Percentiles rank a stretch among this genome's conserved stretches.
Conservation (phyloP, 2,888 invertebrate genomes). For the Tineola bisselliella region DNA sequence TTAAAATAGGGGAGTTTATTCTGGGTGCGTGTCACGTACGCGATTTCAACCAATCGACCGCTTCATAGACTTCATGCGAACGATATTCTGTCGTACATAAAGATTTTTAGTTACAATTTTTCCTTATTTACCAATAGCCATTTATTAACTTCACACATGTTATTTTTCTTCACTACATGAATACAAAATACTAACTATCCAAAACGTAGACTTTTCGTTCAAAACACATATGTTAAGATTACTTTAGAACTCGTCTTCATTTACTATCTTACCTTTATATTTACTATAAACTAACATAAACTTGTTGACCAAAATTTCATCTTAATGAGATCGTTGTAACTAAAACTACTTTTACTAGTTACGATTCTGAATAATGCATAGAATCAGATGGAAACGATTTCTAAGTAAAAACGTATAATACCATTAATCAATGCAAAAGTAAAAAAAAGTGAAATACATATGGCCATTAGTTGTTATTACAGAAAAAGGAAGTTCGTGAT, state of each 20-base stretch:
- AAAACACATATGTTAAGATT: neutral
- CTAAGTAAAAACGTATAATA: neutral
- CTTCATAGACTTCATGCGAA: neutral
- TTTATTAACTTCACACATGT: neutral
- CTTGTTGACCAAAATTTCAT: neutral
- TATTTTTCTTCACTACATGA: neutral
- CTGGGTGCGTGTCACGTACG: neutral
- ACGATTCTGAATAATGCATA: too few relatives aligned
- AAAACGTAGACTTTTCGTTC: too few relatives aligned
- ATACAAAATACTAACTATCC: too few relatives aligned
- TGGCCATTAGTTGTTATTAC: neutral
- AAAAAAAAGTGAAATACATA: conserved; percentile 3
- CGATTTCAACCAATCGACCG: conserved; percentile 6
- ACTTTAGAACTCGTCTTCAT: neutral
- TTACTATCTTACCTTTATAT: neutral
- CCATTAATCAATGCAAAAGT: neutral
- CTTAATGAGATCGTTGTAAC: too few relatives aligned
- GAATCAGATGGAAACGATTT: too few relatives aligned
- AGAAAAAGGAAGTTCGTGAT: conserved; percentile 5
- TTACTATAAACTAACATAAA: neutral
- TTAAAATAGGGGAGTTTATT: neutral
- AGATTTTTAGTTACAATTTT: conserved; percentile 7
- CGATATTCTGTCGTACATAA: neutral
- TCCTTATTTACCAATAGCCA: neutral
- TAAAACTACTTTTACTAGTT: too few relatives aligned